A percentile compares a stretch with the other conserved stretches of the same genome.
These are phyloP conservation scores for Silurus meridionalis DNA, from an alignment of 2,113 vertebrate species.

Conservation along the genomic window DNA sequence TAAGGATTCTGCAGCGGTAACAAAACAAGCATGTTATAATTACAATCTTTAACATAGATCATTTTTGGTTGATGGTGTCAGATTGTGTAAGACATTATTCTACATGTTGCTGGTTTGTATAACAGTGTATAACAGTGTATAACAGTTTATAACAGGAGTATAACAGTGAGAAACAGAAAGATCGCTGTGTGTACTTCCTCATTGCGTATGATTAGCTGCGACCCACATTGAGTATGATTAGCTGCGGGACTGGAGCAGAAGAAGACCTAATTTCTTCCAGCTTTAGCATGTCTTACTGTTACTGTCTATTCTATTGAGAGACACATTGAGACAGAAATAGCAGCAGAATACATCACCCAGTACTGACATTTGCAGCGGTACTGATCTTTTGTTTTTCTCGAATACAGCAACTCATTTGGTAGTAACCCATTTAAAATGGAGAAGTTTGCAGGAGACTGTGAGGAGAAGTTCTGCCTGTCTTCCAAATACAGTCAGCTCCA, in stretches of 20 bases:
- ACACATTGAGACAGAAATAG: conserved; percentile 35
- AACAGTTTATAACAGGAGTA: too few species aligned
- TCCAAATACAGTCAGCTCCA: background rate
- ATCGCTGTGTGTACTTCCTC: background rate
- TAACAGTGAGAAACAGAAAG: background rate
- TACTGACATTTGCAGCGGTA: background rate
- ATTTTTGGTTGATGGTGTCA: background rate
- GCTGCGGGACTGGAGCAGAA: conserved; percentile 55
- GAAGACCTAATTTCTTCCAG: conserved; percentile 42
- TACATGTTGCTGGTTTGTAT: background rate
- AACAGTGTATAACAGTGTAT: too few species aligned
- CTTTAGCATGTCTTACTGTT: conserved; percentile 22
- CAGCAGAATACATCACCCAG: conserved; percentile 21
- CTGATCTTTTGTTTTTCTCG: background rate
- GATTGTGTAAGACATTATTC: background rate
- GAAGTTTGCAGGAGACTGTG: background rate
- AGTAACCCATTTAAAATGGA: background rate
- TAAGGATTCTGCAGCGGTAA: background rate
- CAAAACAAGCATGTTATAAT: background rate
- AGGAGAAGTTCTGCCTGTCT: background rate
- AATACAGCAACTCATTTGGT: background rate
- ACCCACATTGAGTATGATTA: conserved; percentile 60
- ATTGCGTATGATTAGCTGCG: conserved; percentile 39
- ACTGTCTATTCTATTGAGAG: conserved; percentile 34
- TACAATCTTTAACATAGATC: background rate